Conservation (phyloP, 2,888 invertebrate genomes). For the Autographa gamma region DNA sequence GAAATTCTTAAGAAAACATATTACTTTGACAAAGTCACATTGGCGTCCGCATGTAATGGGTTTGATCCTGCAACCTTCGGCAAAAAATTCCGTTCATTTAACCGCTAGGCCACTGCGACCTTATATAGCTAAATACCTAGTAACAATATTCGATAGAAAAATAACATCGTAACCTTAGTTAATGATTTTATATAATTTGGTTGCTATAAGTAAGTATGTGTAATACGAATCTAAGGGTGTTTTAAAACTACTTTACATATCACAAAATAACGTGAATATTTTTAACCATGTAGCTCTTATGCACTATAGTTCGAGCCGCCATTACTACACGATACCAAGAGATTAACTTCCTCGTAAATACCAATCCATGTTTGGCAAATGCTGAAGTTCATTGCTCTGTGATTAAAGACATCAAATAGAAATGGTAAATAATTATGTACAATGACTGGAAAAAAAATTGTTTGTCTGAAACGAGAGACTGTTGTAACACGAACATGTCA, state of each 20-base stretch:
- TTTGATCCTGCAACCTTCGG: no score
- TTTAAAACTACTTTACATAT: background rate
- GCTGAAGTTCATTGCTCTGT: slow-evolving; percentile 4
- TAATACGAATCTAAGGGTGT: background rate
- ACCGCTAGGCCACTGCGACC: no score
- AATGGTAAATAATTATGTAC: background rate
- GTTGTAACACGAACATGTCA: slow-evolving; percentile 4
- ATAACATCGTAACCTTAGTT: background rate
- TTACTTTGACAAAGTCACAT: no score
- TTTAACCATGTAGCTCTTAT: background rate
- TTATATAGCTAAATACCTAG: background rate
- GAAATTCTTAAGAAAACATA: no score
- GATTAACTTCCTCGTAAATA: background rate
- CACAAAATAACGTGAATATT: background rate
- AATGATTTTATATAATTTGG: background rate
- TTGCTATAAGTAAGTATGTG: no score
- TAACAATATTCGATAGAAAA: background rate
- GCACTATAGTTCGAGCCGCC: background rate
- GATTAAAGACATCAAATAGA: background rate
- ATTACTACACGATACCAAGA: background rate
- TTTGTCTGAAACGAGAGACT: background rate
- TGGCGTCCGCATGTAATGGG: no score
- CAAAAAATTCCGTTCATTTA: no score
- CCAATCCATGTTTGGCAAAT: background rate
- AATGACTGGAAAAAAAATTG: background rate